A percentile compares a stretch with the other conserved stretches of the same genome.
Conservation (phyloP, 2,113 vertebrate genomes). For the Centropristis striata region DNA sequence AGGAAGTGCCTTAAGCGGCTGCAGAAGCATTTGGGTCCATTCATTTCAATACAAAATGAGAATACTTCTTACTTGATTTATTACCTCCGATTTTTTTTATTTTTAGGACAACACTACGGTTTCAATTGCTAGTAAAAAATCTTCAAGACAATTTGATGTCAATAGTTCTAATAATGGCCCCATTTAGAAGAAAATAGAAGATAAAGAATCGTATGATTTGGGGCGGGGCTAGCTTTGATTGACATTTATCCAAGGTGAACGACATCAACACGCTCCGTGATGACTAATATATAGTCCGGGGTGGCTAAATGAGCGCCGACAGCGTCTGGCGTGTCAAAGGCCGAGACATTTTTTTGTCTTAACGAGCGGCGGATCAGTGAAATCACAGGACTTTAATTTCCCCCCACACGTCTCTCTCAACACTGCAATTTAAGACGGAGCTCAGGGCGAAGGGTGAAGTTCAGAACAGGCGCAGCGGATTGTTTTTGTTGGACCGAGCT, state of each 20-base stretch:
- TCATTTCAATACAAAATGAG: too few relatives aligned
- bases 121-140: too few relatives aligned
- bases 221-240: too few relatives aligned
- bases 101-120: too few relatives aligned
- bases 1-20: too few relatives aligned
- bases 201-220: too few relatives aligned
- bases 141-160: too few relatives aligned
- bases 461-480: slow-evolving; percentile 40
- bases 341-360: slow-evolving; percentile 42
- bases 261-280: slow-evolving; percentile 22
- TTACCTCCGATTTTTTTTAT: too few relatives aligned
- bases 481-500: slow-evolving; percentile 77
- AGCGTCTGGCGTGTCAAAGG: slow-evolving; percentile 48
- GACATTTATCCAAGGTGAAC: slow-evolving; percentile 73
- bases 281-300: slow-evolving; percentile 43
- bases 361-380: slow-evolving; percentile 26
- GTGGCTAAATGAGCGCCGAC: slow-evolving; percentile 46
- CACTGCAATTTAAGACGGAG: slow-evolving; percentile 57
- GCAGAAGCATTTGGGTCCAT: too few relatives aligned
- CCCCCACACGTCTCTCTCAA: slow-evolving; percentile 55
- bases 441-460: slow-evolving; percentile 57
- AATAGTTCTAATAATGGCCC: too few relatives aligned
- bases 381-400: slow-evolving; percentile 27
- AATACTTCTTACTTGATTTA: too few relatives aligned
- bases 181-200: too few relatives aligned